Base-by-base conservation (phyloP, 2,888 invertebrate genomes). In the Leptinotarsa juncta region DNA sequence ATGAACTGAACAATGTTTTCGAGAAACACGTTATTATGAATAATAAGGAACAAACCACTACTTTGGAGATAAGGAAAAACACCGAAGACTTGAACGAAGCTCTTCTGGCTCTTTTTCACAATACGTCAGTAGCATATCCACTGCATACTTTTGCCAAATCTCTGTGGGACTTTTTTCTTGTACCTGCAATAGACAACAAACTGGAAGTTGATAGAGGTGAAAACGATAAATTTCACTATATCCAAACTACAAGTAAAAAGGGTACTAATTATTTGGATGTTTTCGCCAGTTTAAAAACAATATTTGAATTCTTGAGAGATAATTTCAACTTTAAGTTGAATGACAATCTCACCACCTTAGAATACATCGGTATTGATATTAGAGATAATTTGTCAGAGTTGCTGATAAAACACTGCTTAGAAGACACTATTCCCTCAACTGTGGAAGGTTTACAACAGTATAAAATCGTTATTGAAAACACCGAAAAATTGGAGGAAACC, bases 351-450 rank as follows among this genome's bases (percentile, higher is more conserved):
- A 89, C 89, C 3, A 86, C 92, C 55, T 88, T 94, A 83, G 87
- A 85, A 73, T 89, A 89, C 81, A 88, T 93, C 67, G 91, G 92
- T 0, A 86, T 88, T 57, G 86, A 90, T 79, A 89, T 93, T 53
- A 88, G 90, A 81, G 85, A 88, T 4, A 90, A 92, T 65, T 91
- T 96, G 81, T 90, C 93, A 26, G 90, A 92, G 20, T 84, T 91
- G 20, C 87, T 96, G 53, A 91, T 95, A 3, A 91, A 93, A 77
- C 91, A 95, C 81, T 96, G 96, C 83, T 89, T 97, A 12, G 89
- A 92, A 67, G 90, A 92, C 78, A 94, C 95, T 0, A 92, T 96
- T 82, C 97, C 97, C 0, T 92, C 92, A 78, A 94, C 92, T 68
- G 92, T 92, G 79, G 91, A 91, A 71, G 95, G 94, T 78, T 88